Percentiles rank a stretch among this genome's conserved stretches.
These are phyloP conservation scores for Proales similis DNA, from an alignment of 1,140 invertebrate species.

Conservation along the genomic window DNA sequence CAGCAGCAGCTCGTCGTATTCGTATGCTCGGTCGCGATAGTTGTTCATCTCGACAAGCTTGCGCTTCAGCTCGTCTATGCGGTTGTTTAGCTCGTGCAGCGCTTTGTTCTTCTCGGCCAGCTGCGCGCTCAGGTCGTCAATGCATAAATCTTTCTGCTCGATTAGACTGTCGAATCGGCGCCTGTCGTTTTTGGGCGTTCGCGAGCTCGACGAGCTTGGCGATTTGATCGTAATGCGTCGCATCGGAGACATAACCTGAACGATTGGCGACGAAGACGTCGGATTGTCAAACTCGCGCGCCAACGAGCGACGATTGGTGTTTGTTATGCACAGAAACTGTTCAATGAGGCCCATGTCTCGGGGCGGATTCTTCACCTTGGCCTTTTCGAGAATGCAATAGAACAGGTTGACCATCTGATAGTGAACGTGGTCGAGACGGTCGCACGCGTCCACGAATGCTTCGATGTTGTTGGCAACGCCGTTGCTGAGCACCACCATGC, in stretches of 20 bases:
- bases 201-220: too few relatives aligned
- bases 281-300: not conserved
- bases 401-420: slow-evolving; percentile 19
- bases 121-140: slow-evolving; percentile 18
- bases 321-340: not conserved
- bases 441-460: slow-evolving; percentile 17
- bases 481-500: slow-evolving; percentile 20
- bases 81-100: slow-evolving; percentile 1
- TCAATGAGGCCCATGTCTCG: not conserved
- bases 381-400: slow-evolving; percentile 29
- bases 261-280: too few relatives aligned
- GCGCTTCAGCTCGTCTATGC: slow-evolving; percentile 23
- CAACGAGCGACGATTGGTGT: not conserved
- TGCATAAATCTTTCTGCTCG: slow-evolving; percentile 21
- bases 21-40: slow-evolving; percentile 16
- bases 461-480: slow-evolving; percentile 9
- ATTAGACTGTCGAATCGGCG: slow-evolving; percentile 1
- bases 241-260: too few relatives aligned
- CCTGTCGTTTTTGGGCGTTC: slow-evolving; percentile 20
- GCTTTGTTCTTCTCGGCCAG: slow-evolving; percentile 23
- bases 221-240: too few relatives aligned
- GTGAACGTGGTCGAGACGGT: slow-evolving; percentile 14
- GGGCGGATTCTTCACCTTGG: slow-evolving; percentile 18
- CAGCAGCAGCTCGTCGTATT: slow-evolving; percentile 10
- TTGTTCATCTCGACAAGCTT: slow-evolving; percentile 30